Percentiles rank a stretch among this genome's conserved stretches.
Conservation (phyloP, 2,113 vertebrate genomes). For the Vireo altiloquus region DNA sequence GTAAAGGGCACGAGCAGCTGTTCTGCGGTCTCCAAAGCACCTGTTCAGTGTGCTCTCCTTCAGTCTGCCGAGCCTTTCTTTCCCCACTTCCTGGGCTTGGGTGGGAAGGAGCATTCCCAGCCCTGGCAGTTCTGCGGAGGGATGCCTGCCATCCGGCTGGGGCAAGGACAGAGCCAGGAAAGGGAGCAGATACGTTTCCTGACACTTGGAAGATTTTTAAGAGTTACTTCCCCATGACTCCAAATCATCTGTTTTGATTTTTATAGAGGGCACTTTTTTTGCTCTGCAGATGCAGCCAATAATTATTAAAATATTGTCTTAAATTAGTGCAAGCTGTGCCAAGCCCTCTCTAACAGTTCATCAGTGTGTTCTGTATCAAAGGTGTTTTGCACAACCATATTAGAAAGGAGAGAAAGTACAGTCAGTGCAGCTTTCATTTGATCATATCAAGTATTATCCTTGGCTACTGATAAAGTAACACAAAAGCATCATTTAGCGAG, state of each 20-base stretch:
- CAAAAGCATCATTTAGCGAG: not conserved
- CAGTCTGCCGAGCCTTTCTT: not conserved
- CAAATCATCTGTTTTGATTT: not conserved
- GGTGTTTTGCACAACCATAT: not conserved
- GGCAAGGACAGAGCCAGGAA: not conserved
- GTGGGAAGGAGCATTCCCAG: not conserved
- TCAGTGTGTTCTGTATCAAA: not conserved
- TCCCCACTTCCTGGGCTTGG: not conserved
- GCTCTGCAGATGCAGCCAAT: not conserved
- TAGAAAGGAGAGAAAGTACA: not conserved
- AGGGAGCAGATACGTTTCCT: not conserved
- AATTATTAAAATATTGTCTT: not conserved
- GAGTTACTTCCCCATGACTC: not conserved
- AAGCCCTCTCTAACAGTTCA: not conserved
- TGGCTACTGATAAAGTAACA: not conserved
- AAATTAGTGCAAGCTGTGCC: not conserved
- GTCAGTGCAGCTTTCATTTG: not conserved
- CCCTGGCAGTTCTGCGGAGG: not conserved
- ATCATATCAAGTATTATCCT: not conserved
- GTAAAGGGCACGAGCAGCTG: not conserved
- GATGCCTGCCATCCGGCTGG: accelerated
- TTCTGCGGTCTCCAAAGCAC: accelerated
- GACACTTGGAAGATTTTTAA: not conserved
- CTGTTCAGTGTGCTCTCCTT: not conserved
- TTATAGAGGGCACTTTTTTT: not conserved